A percentile compares a stretch with the other conserved stretches of the same genome.
Evolutionary conservation across 2,113 vertebrate species (phyloP).

Genomic region (Myotis lucifugus): DNA sequence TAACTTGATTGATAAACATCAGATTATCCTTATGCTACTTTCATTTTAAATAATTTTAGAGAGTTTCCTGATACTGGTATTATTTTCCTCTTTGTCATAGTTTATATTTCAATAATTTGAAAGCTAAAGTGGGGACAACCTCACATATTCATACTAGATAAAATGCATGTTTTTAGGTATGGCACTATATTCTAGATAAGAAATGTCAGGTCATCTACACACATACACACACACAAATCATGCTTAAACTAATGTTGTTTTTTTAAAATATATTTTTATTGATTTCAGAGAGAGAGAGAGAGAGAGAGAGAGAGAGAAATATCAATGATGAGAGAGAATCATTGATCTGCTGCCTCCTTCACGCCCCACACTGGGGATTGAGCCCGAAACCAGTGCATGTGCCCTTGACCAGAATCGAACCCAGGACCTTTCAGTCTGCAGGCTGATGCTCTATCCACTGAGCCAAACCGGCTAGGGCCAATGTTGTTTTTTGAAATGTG

Average conservation of each 20-base stretch:
- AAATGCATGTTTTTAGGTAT: background rate
- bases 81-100: slow-evolving; percentile 34
- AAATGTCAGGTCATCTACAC: background rate
- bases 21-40: slow-evolving; percentile 72
- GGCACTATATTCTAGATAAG: background rate
- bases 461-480: no score
- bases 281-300: no score
- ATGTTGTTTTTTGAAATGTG: background rate
- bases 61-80: background rate
- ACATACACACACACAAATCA: background rate
- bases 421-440: no score
- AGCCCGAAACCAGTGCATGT: no score
- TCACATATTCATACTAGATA: background rate
- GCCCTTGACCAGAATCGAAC: no score
- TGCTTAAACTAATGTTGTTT: background rate
- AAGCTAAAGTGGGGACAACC: background rate
- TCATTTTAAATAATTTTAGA: slow-evolving; percentile 8
- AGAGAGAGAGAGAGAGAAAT: no score
- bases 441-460: no score
- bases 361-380: no score
- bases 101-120: slow-evolving; percentile 45
- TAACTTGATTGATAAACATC: slow-evolving; percentile 66
- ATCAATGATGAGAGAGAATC: no score
- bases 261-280: no score
- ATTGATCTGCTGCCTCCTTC: no score